Percentiles rank a stretch among this genome's conserved stretches.
These are phyloP conservation scores for Thereuonema tuberculata DNA, from an alignment of 1,140 invertebrate species.

Conservation along the genomic window DNA sequence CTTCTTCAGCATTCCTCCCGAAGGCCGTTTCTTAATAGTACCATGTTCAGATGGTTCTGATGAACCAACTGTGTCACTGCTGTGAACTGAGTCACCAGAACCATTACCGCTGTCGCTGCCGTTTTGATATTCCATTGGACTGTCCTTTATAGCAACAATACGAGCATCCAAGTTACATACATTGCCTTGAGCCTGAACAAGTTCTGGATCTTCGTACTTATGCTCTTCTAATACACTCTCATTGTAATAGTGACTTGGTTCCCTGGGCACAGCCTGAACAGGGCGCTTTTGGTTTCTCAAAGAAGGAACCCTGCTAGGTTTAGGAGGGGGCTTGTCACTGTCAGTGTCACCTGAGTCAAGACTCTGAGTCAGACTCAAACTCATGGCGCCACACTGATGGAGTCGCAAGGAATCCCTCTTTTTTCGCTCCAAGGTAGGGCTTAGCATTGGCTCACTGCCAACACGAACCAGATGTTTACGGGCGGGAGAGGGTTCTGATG, in stretches of 20 bases:
- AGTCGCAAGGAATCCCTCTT: conserved; percentile 11
- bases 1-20: background rate
- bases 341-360: conserved; percentile 1
- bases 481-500: conserved; percentile 13
- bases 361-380: conserved; percentile 9
- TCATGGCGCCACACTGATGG: background rate
- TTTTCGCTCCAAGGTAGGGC: conserved; percentile 33
- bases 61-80: conserved; percentile 24
- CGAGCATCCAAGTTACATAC: conserved; percentile 10
- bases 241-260: background rate
- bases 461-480: conserved; percentile 27
- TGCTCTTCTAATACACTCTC: background rate
- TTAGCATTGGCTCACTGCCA: conserved; percentile 42
- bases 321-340: conserved; percentile 43
- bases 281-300: conserved; percentile 20
- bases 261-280: conserved; percentile 20
- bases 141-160: conserved; percentile 3
- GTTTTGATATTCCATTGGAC: conserved; percentile 43
- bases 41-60: background rate
- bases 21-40: background rate
- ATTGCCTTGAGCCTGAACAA: conserved; percentile 19
- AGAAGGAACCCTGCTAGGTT: conserved; percentile 49
- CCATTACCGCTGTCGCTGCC: conserved; percentile 76
- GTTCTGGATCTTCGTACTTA: conserved; percentile 18
- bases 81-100: conserved; percentile 62